phyloP scores from a whole-genome alignment of 2,888 invertebrate genomes.

The Catocala nupta region DNA sequence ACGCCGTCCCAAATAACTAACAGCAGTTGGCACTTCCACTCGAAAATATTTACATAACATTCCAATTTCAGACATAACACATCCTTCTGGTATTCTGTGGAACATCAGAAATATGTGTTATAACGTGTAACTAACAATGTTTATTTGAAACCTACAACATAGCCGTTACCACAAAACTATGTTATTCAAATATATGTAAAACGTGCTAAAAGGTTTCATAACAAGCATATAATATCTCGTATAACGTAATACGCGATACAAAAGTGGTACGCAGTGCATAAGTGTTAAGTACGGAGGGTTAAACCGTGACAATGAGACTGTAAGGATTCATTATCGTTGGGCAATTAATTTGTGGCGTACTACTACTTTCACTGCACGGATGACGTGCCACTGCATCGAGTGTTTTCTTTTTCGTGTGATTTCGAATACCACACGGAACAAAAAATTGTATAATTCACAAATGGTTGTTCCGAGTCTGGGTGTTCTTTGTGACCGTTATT shows the following conservation, averaged over 20 bases:
- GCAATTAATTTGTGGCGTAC: constrained; percentile 10
- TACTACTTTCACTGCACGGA: background rate
- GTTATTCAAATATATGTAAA: constrained; percentile 7
- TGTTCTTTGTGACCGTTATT: no score
- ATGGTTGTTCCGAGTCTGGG: no score
- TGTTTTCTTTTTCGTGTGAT: no score
- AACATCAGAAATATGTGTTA: no score
- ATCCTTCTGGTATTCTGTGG: no score
- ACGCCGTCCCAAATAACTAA: no score
- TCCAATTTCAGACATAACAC: no score
- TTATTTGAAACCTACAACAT: background rate
- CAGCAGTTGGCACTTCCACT: no score
- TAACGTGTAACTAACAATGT: constrained; percentile 1
- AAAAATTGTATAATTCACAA: no score
- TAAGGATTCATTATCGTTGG: background rate
- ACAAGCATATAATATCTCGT: constrained; percentile 10
- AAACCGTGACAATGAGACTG: constrained; percentile 1
- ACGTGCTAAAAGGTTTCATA: constrained; percentile 16
- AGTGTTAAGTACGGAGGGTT: constrained; percentile 4
- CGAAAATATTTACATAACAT: no score
- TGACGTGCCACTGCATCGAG: no score
- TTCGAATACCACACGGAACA: no score
- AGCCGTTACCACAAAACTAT: background rate
- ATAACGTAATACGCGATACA: constrained; percentile 11
- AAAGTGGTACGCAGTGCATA: constrained; percentile 17